Conservation (phyloP, 2,888 invertebrate species). For the Hydrotaea diabolus region DNA sequence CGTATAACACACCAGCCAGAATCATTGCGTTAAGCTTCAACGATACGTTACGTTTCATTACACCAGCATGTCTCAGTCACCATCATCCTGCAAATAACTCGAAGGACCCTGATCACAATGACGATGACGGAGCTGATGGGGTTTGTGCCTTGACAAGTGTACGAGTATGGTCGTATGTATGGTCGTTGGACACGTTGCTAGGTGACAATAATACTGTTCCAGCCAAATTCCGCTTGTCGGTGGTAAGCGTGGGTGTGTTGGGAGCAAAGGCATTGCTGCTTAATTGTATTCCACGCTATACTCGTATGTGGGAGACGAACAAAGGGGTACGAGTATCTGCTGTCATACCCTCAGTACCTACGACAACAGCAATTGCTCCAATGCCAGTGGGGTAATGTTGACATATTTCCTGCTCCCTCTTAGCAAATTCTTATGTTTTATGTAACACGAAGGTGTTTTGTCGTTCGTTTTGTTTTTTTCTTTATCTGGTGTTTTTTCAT, state of each 20-base stretch:
- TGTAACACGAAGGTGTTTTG: constrained; percentile 4
- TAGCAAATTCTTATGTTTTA: constrained; percentile 3
- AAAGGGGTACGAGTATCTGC: constrained; percentile 7
- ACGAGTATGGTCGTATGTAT: too few relatives aligned
- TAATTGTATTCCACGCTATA: neutral
- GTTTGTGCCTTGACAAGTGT: neutral
- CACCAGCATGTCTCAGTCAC: neutral
- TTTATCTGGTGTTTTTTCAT: neutral
- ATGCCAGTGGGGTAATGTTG: neutral
- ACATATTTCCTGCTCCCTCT: neutral
- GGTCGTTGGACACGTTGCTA: constrained; percentile 16
- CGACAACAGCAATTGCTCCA: neutral
- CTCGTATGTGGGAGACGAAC: neutral
- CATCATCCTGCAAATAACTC: neutral
- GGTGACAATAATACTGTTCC: constrained; percentile 15
- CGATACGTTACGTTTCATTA: constrained; percentile 21
- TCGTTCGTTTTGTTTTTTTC: neutral
- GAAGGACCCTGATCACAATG: constrained; percentile 9
- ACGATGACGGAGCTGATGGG: neutral
- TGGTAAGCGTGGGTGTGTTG: neutral
- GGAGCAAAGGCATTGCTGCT: neutral
- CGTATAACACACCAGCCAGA: neutral
- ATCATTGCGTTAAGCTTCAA: constrained; percentile 5
- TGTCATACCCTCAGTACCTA: neutral
- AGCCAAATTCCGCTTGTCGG: neutral